These are phyloP conservation scores for Ophion obscuratus DNA, from an alignment of 2,888 invertebrate species.

Conservation along the genomic window DNA sequence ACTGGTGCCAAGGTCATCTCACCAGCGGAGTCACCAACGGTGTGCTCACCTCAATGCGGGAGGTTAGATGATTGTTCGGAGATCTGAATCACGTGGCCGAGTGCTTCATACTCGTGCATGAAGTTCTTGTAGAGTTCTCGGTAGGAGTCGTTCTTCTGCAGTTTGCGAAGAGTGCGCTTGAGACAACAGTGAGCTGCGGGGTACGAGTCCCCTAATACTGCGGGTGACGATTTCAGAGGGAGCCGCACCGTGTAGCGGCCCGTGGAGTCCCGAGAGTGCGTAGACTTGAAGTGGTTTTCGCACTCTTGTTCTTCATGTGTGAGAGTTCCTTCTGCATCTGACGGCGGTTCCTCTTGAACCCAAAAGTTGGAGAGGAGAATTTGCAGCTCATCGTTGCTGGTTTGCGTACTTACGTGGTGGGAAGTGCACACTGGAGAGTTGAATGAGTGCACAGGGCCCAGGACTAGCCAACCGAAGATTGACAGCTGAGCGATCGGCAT, in stretches of 20 bases:
- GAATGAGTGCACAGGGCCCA: slow-evolving; percentile 25
- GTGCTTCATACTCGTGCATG: no score
- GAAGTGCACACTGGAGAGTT: not conserved
- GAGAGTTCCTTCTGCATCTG: not conserved
- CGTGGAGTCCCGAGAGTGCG: slow-evolving; percentile 38
- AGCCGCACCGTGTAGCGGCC: slow-evolving; percentile 52
- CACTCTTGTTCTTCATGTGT: slow-evolving; percentile 38
- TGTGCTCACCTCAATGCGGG: no score
- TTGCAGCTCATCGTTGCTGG: slow-evolving; percentile 13
- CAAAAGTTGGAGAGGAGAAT: slow-evolving; percentile 29
- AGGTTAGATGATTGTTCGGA: no score
- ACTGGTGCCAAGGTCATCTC: no score
- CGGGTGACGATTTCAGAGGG: slow-evolving; percentile 4
- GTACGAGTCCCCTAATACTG: slow-evolving; percentile 23
- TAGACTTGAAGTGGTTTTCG: slow-evolving; percentile 35
- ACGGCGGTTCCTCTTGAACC: slow-evolving; percentile 46
- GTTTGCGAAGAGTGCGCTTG: no score
- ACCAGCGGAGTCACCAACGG: no score
- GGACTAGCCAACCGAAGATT: slow-evolving; percentile 54
- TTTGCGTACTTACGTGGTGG: not conserved
- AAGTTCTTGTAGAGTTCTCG: no score
- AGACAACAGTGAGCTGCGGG: no score
- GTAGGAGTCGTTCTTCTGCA: no score
- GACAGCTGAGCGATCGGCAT: slow-evolving; percentile 56
- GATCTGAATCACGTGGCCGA: no score